phyloP scores from a whole-genome alignment of 2,888 invertebrate species.

The Callyntrura sp. region DNA sequence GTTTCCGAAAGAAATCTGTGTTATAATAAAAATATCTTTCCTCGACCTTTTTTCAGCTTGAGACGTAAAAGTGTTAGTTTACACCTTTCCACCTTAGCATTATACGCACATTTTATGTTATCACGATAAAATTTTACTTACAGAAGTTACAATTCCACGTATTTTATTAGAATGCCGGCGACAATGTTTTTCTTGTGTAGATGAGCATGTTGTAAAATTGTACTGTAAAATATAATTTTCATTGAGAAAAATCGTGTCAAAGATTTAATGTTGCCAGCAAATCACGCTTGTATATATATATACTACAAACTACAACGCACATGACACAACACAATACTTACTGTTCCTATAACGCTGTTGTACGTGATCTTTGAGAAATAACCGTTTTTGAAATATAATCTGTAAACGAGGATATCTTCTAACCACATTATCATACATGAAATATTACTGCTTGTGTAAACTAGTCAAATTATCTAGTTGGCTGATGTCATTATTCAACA shows the following conservation, averaged over 20 bases:
- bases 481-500: constrained; percentile 10
- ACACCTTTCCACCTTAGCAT: constrained; percentile 35
- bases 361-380: constrained; percentile 17
- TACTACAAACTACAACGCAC: neutral
- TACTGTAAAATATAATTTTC: neutral
- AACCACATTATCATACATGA: constrained; percentile 44
- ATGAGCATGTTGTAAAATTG: neutral
- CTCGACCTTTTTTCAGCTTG: constrained; percentile 35
- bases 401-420: constrained; percentile 9
- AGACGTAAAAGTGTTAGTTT: constrained; percentile 40
- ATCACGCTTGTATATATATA: neutral
- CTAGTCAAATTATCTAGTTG: constrained; percentile 40
- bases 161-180: neutral
- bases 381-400: constrained; percentile 49
- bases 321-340: neutral
- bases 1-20: constrained; percentile 22
- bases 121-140: neutral
- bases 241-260: neutral
- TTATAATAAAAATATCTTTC: constrained; percentile 46
- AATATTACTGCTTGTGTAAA: constrained; percentile 26
- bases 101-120: constrained; percentile 10
- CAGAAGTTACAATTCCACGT: neutral
- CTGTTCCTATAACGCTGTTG: neutral
- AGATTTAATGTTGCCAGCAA: neutral
- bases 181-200: neutral